These are phyloP conservation scores for Mustelus asterias DNA, from an alignment of 2,113 vertebrate species.

Conservation along the genomic window DNA sequence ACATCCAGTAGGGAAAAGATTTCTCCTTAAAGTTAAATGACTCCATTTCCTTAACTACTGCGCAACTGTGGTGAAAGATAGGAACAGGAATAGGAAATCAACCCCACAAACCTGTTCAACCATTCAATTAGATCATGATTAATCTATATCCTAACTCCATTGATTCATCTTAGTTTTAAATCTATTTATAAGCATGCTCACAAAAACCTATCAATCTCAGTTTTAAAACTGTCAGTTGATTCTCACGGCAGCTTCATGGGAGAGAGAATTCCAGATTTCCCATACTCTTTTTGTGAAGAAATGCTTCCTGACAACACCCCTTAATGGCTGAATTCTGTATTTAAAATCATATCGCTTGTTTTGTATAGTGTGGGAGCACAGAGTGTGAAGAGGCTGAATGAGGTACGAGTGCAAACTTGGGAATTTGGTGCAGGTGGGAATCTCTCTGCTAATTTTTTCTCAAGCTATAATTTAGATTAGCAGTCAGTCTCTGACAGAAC, in stretches of 20 bases:
- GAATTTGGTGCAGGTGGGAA: too few relatives aligned
- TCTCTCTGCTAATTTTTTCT: too few relatives aligned
- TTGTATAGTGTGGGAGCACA: background rate
- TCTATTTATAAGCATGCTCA: background rate
- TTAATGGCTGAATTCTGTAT: background rate
- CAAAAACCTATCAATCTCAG: background rate
- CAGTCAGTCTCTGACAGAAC: too few relatives aligned
- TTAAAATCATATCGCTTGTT: background rate
- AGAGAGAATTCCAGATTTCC: background rate
- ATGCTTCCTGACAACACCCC: background rate
- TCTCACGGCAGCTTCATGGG: background rate
- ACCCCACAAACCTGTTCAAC: background rate
- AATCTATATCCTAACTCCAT: background rate
- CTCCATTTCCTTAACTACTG: background rate
- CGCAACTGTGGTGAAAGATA: background rate
- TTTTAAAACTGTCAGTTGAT: background rate
- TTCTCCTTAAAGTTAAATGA: background rate
- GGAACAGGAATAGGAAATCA: background rate
- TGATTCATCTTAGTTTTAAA: background rate
- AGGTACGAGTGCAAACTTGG: too few relatives aligned
- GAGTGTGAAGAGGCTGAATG: too few relatives aligned
- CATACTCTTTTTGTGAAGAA: background rate
- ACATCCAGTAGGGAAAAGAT: background rate
- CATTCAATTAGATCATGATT: background rate
- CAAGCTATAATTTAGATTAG: too few relatives aligned